Evolutionary conservation across 2,888 invertebrate genomes (phyloP).

Genomic region (Hoplodrina ambigua): DNA sequence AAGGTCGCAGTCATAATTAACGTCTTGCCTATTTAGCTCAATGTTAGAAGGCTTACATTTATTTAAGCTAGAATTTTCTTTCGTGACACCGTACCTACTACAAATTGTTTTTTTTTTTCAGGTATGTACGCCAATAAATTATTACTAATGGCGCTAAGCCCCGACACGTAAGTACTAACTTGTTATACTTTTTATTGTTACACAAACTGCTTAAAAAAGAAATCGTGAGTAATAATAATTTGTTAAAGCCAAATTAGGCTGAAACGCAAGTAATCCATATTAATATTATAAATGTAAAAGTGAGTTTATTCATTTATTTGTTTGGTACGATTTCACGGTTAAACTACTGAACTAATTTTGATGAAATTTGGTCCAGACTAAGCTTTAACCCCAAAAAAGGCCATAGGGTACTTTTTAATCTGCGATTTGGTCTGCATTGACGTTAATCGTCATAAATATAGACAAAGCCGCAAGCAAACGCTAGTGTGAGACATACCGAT

Average conservation of each 20-base stretch:
- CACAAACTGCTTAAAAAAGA: neutral
- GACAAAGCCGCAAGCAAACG: too few relatives aligned
- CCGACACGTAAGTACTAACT: constrained; percentile 27
- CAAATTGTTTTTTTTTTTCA: constrained; percentile 41
- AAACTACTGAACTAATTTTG: too few relatives aligned
- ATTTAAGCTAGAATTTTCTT: constrained; percentile 11
- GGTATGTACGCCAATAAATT: constrained; percentile 47
- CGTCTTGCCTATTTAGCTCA: constrained; percentile 5
- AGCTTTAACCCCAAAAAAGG: too few relatives aligned
- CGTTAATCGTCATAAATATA: too few relatives aligned
- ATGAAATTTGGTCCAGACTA: too few relatives aligned
- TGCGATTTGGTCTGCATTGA: too few relatives aligned
- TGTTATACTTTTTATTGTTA: constrained; percentile 12
- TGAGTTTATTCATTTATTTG: too few relatives aligned
- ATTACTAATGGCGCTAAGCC: neutral
- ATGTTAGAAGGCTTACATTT: neutral
- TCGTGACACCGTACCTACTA: constrained; percentile 8
- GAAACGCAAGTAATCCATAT: neutral
- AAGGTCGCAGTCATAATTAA: constrained; percentile 1
- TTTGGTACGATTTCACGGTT: too few relatives aligned
- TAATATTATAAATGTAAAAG: too few relatives aligned
- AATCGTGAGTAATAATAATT: constrained; percentile 22
- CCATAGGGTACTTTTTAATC: too few relatives aligned
- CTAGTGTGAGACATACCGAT: neutral
- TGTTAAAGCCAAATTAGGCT: constrained; percentile 16